Base-by-base conservation (phyloP, 2,888 invertebrate genomes). In the Tenthredo livida region DNA sequence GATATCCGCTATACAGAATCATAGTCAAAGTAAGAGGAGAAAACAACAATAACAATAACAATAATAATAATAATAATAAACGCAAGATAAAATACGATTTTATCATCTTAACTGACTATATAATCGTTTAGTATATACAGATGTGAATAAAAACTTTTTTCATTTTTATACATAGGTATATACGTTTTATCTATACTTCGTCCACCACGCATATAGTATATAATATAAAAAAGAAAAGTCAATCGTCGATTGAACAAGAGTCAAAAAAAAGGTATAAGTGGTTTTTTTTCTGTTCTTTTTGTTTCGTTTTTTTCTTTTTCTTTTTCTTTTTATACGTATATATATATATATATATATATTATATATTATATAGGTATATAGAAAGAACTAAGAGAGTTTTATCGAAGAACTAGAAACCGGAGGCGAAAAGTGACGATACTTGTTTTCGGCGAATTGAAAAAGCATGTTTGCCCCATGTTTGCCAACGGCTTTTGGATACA, bases 361-460 rank as follows among this genome's bases (percentile, higher is more conserved):
- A 2, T 15, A 40, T 6, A 29, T 29, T 9, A 72, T 17, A 54
- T n/a, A 2, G 4, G 21, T 6, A 29, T 29, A 40, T 37, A 72
- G 50, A 54, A 21, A 33, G 12, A 78, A 15, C 17, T 29, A 6
- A 37, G 37, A 78, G 50, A 47, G 58, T 29, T 67, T 29, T 67
- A 33, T 67, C 67, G 33, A 67, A 67, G 67, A 67, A 67, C 17
- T 67, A 29, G 67, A 67, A 33, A 65, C 17, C 65, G 65, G 40
- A 65, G 61, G 61, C 25, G 29, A 84, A 70, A 67, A 78, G 84
- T 78, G 84, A 78, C 58, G 77, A 84, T 80, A 80, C 84, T 84
- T 84, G 84, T 86, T 85, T 85, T 75, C 54, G 65, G 67, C 40
- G 84, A 88, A 89, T 90, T 88, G 89, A 89, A 90, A 90, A 90